Percentiles rank a stretch among this genome's conserved stretches.
Conservation (phyloP, 1,140 invertebrate genomes). For the Prorops nasuta region DNA sequence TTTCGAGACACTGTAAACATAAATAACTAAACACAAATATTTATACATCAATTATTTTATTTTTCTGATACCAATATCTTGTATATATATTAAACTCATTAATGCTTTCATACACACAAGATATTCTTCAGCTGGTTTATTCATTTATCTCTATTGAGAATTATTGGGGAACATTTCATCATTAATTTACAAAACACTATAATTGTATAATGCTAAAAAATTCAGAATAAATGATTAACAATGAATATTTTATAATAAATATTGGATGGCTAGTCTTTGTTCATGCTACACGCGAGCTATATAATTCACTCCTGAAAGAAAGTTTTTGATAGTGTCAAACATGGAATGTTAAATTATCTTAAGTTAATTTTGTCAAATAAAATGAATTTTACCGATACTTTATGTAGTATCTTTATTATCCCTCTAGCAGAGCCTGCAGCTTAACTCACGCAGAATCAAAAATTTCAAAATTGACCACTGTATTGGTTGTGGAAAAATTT, state of each 20-base stretch:
- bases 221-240: not conserved
- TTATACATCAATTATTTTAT: constrained; percentile 2
- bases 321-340: too few species aligned
- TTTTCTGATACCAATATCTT: constrained; percentile 4
- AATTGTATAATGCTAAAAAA: not conserved
- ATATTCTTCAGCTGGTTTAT: constrained; percentile 4
- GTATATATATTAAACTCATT: constrained; percentile 19
- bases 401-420: too few species aligned
- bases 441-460: too few species aligned
- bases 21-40: constrained; percentile 1
- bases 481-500: too few species aligned
- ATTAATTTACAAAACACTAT: not conserved
- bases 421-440: too few species aligned
- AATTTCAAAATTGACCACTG: too few species aligned
- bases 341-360: too few species aligned
- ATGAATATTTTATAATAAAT: not conserved
- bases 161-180: constrained; percentile 4
- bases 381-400: too few species aligned
- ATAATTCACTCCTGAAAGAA: too few species aligned
- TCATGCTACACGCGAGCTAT: too few species aligned
- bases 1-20: not conserved
- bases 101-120: constrained; percentile 10
- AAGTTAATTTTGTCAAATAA: too few species aligned
- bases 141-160: constrained; percentile 13
- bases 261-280: not conserved